A percentile compares a stretch with the other conserved stretches of the same genome.
phyloP scores from a whole-genome alignment of 2,797 vertebrate genomes.

The Betta splendens region DNA sequence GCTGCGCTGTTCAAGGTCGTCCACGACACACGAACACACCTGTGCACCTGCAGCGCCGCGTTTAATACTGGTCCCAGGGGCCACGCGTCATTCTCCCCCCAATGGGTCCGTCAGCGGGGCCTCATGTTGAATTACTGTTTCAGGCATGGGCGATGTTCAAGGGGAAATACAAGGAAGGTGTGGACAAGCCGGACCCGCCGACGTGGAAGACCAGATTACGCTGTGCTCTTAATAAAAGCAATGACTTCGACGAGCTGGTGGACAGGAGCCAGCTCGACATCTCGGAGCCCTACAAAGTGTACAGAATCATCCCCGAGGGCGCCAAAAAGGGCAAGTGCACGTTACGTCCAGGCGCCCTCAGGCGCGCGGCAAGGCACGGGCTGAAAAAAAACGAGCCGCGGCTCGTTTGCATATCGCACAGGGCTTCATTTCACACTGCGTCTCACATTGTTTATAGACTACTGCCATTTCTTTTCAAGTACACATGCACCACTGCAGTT shows the following conservation, averaged over 20 bases:
- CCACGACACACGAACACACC: neutral
- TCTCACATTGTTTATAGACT: constrained; percentile 40
- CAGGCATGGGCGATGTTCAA: constrained; percentile 99
- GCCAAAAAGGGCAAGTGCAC: constrained; percentile 88
- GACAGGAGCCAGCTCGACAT: constrained; percentile 97
- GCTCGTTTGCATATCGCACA: neutral
- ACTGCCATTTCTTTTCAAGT: constrained; percentile 35
- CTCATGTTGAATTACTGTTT: constrained; percentile 33
- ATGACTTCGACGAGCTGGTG: constrained; percentile 97
- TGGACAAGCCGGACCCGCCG: constrained; percentile 97
- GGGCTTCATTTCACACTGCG: constrained; percentile 20
- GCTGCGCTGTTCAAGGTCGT: constrained; percentile 96
- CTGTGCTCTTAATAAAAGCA: constrained; percentile 98
- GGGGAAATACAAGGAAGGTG: constrained; percentile 95
- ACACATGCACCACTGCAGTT: constrained; percentile 59
- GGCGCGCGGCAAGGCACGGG: too few relatives aligned
- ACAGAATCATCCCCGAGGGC: constrained; percentile 95
- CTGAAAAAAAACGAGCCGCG: too few relatives aligned
- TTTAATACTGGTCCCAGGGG: too few relatives aligned
- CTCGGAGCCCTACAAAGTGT: constrained; percentile 98
- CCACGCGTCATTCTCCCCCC: too few relatives aligned
- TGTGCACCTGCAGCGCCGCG: neutral
- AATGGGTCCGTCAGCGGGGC: too few relatives aligned
- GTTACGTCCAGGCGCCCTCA: neutral
- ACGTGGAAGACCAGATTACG: constrained; percentile 98